phyloP scores from a whole-genome alignment of 2,113 vertebrate species.

The Phylloscopus trochilus region DNA sequence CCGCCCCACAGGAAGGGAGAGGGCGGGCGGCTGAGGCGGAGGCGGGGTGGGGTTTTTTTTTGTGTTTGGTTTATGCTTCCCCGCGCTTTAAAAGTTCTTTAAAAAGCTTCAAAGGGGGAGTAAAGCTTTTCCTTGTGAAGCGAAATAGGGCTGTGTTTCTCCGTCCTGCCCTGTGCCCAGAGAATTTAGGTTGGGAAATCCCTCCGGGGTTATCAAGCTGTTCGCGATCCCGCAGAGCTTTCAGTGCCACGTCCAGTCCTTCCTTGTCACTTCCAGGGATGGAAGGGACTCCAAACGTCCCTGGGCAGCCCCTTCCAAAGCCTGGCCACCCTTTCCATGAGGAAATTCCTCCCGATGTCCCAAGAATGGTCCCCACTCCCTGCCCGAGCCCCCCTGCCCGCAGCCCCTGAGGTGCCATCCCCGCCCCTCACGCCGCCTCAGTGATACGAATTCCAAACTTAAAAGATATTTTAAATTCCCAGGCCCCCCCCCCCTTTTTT shows the following conservation, averaged over 20 bases:
- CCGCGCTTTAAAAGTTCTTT: not conserved
- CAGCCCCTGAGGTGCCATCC: fast-evolving
- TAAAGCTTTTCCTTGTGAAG: fast-evolving
- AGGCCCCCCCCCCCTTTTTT: fast-evolving
- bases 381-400: not conserved
- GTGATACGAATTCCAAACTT: not conserved
- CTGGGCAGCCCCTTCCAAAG: not conserved
- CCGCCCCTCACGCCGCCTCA: not conserved
- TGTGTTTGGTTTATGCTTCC: not conserved
- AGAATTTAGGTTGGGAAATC: not conserved
- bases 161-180: fast-evolving
- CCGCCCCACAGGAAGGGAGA: fast-evolving
- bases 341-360: not conserved
- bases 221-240: fast-evolving
- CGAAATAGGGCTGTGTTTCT: fast-evolving
- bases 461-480: too few relatives aligned
- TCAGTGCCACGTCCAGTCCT: fast-evolving
- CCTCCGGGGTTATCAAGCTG: fast-evolving
- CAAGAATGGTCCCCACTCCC: fast-evolving
- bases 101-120: not conserved
- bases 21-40: not conserved
- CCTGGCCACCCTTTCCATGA: not conserved
- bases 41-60: fast-evolving
- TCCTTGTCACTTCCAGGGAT: not conserved
- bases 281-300: not conserved